Evolutionary conservation across 2,113 vertebrate species (phyloP).

Genomic region (Eulemur rufifrons): DNA sequence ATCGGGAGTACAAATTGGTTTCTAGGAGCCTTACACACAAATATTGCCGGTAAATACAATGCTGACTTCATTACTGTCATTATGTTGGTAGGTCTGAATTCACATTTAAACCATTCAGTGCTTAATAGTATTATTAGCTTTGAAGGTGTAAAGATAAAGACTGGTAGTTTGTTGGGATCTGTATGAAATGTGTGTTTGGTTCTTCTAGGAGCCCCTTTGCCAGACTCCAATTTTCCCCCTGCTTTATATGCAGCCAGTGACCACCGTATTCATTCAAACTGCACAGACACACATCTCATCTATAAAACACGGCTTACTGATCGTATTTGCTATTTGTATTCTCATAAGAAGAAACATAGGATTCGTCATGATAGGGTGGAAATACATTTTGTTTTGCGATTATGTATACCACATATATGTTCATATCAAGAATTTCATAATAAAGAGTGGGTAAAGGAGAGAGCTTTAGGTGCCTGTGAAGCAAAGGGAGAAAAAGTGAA

Average conservation of each 20-base stretch:
- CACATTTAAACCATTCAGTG: background rate
- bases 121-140: background rate
- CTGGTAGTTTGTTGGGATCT: constrained; percentile 13
- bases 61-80: background rate
- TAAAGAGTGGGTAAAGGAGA: background rate
- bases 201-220: constrained; percentile 4
- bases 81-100: background rate
- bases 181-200: background rate
- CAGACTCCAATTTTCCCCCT: constrained; percentile 26
- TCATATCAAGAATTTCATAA: background rate
- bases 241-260: constrained; percentile 24
- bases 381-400: constrained; percentile 6
- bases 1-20: constrained; percentile 40
- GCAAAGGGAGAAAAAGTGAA: constrained; percentile 35
- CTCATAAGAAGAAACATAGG: constrained; percentile 58
- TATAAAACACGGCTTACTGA: constrained; percentile 44
- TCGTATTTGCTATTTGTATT: constrained; percentile 49
- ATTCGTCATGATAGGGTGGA: constrained; percentile 47
- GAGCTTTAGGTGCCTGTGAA: background rate
- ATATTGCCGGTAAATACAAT: background rate
- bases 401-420: background rate
- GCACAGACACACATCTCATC: constrained; percentile 42
- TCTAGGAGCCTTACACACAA: background rate
- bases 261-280: constrained; percentile 24
- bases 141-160: constrained; percentile 7